phyloP scores from a whole-genome alignment of 2,888 invertebrate species.

The Drosophila pegasa region DNA sequence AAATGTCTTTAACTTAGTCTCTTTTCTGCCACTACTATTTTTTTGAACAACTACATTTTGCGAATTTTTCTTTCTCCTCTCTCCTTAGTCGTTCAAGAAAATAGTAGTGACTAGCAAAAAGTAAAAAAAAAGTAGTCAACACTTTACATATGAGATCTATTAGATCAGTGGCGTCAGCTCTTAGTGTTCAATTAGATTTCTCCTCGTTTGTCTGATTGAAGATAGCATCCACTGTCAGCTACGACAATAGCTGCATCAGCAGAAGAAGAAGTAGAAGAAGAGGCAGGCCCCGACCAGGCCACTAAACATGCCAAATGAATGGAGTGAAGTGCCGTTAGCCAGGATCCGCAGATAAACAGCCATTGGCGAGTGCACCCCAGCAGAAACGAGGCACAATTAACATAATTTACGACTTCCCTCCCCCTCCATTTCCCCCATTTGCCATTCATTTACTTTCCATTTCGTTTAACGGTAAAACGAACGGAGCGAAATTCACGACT shows the following conservation, averaged over 20 bases:
- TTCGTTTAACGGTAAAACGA: slow-evolving; percentile 74
- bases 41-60: no score
- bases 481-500: slow-evolving; percentile 62
- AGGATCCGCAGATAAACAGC: slow-evolving; percentile 57
- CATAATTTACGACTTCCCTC: slow-evolving; percentile 65
- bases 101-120: no score
- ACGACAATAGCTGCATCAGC: slow-evolving; percentile 24
- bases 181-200: slow-evolving; percentile 40
- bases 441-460: slow-evolving; percentile 67
- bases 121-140: no score
- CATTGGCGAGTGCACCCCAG: slow-evolving; percentile 35
- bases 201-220: slow-evolving; percentile 44
- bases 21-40: no score
- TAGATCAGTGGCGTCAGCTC: slow-evolving; percentile 4
- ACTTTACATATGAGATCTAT: no score
- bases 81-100: no score
- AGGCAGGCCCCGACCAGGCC: slow-evolving; percentile 16
- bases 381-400: slow-evolving; percentile 69
- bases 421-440: neutral
- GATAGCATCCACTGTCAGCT: slow-evolving; percentile 47
- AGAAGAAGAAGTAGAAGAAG: neutral
- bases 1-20: no score
- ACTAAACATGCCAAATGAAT: slow-evolving; percentile 42
- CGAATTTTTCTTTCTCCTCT: no score
- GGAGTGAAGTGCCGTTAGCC: slow-evolving; percentile 62